Base-by-base conservation (phyloP, 2,113 vertebrate genomes). In the Marcusenius ussheri region DNA sequence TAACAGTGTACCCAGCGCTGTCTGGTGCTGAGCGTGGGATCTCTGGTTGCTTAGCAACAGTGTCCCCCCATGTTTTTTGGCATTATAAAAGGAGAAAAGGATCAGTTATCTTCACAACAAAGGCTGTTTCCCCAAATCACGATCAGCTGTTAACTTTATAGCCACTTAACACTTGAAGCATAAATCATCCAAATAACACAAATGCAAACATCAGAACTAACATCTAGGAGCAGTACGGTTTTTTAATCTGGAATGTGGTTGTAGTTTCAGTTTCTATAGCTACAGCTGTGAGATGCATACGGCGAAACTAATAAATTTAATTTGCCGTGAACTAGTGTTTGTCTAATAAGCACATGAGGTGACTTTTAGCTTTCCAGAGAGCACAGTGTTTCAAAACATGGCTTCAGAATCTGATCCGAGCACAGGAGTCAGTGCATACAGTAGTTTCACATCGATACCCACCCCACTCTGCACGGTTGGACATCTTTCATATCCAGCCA, bases 11-110 rank as follows among this genome's bases (percentile, higher is more conserved):
- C 87, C 89, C 87, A 86, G 51, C 89, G 53, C 89, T 88, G 89
- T 87, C 87, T 66, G 62, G 24, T n/a, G 49, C 89, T 88, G 89
- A 89, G 90, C 91, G 90, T 88, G 92, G 90, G 88, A 92, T 92
- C 91, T 92, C 88, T 90, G 46, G 74, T 92, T 93, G 92, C 92
- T 91, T 91, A 91, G 92, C 92, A 93, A 93, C 92, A 92, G 91
- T 74, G 89, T 83, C 9, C 89, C 51, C 90, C 66, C 88, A 91
- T 77, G 90, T 53, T 83, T 88, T 91, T 90, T 84, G 50, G 88
- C 83, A 88, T 89, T 89, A 77, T 90, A 62, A 90, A 89, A 91
- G 83, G 89, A 91, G 86, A 88, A 83, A 91, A 70, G 89, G 89
- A 88, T 90, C 27, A 49, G 35, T 53, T 88, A 66, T 86, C 87